Base-by-base conservation (phyloP, 2,888 invertebrate species). In the Lathronympha strigana region DNA sequence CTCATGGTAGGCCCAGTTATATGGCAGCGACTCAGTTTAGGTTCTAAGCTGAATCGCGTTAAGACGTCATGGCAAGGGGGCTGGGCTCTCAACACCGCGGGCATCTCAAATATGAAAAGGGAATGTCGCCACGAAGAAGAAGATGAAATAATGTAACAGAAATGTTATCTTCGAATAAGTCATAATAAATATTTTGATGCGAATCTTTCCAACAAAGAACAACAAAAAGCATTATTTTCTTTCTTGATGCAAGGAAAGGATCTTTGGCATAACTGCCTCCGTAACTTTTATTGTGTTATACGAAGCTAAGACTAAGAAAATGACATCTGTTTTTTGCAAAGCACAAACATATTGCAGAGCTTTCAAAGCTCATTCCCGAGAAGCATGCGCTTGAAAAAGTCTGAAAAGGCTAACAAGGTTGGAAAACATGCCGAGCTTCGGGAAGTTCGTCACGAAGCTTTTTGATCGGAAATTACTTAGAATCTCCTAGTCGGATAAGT, bases 331-430 rank as follows among this genome's bases (percentile, higher is more conserved):
- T 17, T 23, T 17, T 13, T 28, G 43, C 28, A 43, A 11, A 19
- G 31, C 57, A 31, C 28, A 23, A 58, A 17, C 38, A 40, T 11
- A 49, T 40, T 43, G 54, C 54, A 57, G 31, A 15, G 57, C 40
- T 63, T 63, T 58, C 50, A 33, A 50, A 58, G 33, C 51, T 50
- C 50, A 57, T 50, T 23, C 33, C 25, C 5, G 28, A 51, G 33
- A 19, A 9, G 19, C 9, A 40, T 36, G 47, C 28, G 55, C 43
- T 57, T 28, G 31, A 57, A 57, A 45, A 57, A 45, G 45, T 43
- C 57, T 57, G 8, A 57, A 55, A 43, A 57, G 43, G 28, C 57
- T 57, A 57, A 57, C 43, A 19, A 57, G 57, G 28, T 31, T 45
- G 43, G 40, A 43, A 40, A 55, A 40, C 25, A 40, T 57, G 31